phyloP scores from a whole-genome alignment of 37 sponge, comb jelly and placozoan genomes.

The Axinella damicornis region DNA sequence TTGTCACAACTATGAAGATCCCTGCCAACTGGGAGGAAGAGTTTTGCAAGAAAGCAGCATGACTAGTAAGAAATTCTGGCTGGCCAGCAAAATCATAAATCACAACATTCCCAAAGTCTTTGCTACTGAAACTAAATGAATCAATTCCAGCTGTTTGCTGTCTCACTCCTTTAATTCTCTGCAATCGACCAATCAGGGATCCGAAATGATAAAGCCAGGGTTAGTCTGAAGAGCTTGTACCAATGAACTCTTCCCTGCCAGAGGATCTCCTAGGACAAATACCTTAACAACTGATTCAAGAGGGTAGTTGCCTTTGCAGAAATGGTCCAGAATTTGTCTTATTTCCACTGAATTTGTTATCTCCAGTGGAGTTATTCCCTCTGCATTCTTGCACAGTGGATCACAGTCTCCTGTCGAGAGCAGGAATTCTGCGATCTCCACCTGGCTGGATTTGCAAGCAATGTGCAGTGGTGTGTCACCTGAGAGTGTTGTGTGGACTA shows the following conservation, averaged over 20 bases:
- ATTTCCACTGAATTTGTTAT: too few relatives aligned
- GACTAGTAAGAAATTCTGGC: conserved; percentile 23
- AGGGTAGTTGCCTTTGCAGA: background rate
- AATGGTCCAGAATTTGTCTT: too few relatives aligned
- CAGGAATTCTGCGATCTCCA: background rate
- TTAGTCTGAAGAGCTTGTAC: conserved; percentile 19
- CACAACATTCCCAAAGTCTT: conserved; percentile 22
- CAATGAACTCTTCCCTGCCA: conserved; percentile 45
- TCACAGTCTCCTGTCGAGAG: background rate
- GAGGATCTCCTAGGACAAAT: conserved; percentile 32
- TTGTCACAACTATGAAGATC: conserved; percentile 28
- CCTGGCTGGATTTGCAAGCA: background rate
- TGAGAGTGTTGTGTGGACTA: too few relatives aligned
- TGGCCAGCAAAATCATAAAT: conserved; percentile 52
- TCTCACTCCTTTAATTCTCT: background rate
- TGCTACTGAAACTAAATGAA: conserved; percentile 1
- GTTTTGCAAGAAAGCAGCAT: conserved; percentile 8
- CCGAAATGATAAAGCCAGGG: background rate
- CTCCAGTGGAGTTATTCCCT: background rate
- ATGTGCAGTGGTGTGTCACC: conserved; percentile 8
- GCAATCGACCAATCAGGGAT: background rate
- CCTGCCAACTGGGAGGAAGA: background rate
- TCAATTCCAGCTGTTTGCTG: conserved; percentile 40
- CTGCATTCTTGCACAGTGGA: too few relatives aligned
- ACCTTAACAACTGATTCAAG: background rate